Conservation (phyloP, 1,140 invertebrate species). For the Aplysia californica region DNA sequence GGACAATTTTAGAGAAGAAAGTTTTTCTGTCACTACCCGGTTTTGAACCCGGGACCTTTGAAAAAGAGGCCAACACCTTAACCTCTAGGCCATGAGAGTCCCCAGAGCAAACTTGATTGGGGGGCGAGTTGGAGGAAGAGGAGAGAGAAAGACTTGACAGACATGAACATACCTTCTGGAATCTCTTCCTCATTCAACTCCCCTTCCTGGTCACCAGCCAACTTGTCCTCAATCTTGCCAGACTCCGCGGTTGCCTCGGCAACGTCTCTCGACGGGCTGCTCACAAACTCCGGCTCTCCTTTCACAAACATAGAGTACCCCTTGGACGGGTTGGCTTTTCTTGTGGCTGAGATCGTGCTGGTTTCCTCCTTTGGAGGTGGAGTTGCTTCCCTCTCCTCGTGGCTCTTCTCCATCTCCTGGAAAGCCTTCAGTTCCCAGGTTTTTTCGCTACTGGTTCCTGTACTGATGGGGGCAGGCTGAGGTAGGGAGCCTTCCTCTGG, state of each 20-base stretch:
- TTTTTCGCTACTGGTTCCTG: neutral
- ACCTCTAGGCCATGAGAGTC: no score
- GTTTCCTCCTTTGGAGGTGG: neutral
- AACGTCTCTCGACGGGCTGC: neutral
- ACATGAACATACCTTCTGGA: constrained; percentile 53
- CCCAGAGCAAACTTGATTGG: no score
- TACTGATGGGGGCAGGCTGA: no score
- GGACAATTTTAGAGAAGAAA: no score
- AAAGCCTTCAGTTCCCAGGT: neutral
- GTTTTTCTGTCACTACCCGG: no score
- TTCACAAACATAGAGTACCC: constrained; percentile 60
- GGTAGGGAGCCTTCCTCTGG: neutral
- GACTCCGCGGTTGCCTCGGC: constrained; percentile 23
- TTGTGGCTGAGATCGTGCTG: neutral
- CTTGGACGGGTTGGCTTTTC: constrained; percentile 18
- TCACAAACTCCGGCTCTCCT: constrained; percentile 51
- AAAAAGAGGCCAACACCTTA: no score
- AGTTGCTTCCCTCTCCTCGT: neutral
- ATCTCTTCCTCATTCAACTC: constrained; percentile 35
- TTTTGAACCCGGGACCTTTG: no score
- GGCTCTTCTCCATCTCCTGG: neutral
- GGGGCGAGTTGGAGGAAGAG: neutral
- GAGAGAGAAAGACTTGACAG: neutral
- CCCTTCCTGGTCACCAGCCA: no score
- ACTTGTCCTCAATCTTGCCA: no score